Conservation (phyloP, 2,888 invertebrate genomes). For the Drosophila siamana region DNA sequence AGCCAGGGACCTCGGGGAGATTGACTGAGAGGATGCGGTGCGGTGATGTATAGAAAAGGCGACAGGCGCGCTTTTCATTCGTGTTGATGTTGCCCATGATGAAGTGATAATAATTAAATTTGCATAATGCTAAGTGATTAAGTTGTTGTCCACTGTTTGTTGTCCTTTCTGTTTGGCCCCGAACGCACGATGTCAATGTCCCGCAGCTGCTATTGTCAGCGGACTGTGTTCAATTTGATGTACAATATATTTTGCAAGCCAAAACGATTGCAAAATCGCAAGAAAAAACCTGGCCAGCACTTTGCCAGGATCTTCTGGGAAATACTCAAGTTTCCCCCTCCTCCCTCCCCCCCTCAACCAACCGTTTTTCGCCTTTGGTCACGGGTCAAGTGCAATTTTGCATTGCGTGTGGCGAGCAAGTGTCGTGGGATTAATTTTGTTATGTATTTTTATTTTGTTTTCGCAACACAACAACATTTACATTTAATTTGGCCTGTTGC, state of each 20-base stretch:
- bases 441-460: conserved; percentile 44
- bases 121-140: conserved; percentile 81
- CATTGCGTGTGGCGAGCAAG: conserved; percentile 49
- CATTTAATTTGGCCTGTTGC: conserved; percentile 54
- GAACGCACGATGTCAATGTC: conserved; percentile 21
- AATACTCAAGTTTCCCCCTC: too few species aligned
- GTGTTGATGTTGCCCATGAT: conserved; percentile 68
- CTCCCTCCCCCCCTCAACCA: too few species aligned
- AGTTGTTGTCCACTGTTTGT: conserved; percentile 75
- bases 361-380: too few species aligned
- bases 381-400: conserved; percentile 51
- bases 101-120: conserved; percentile 82
- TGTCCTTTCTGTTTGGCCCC: conserved; percentile 31
- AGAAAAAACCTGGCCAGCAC: conserved; percentile 31
- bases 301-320: conserved; percentile 36
- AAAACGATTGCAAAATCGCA: conserved; percentile 67
- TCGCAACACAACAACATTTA: conserved; percentile 60
- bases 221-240: conserved; percentile 40
- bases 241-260: too few species aligned
- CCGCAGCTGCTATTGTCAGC: conserved; percentile 44
- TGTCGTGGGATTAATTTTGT: conserved; percentile 74
- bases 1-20: conserved; percentile 39
- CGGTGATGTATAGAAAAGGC: conserved; percentile 2
- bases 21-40: conserved; percentile 19
- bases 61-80: conserved; percentile 46